phyloP scores from a whole-genome alignment of 2,113 vertebrate genomes.

The Oryctolagus cuniculus region DNA sequence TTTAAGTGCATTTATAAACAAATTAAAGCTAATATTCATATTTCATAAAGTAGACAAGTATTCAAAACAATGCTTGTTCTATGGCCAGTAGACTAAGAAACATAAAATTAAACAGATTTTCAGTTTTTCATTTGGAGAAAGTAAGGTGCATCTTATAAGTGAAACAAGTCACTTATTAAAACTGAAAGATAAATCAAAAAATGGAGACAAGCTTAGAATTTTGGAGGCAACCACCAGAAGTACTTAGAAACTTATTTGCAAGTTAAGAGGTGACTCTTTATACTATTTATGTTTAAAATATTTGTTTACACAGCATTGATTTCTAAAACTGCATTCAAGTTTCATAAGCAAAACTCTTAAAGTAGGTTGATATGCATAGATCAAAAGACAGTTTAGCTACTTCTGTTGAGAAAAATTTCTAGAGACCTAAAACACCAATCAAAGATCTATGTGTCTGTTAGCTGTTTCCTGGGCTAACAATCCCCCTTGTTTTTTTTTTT shows the following conservation, averaged over 20 bases:
- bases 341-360: not conserved
- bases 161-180: not conserved
- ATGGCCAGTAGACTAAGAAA: not conserved
- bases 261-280: not conserved
- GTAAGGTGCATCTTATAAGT: not conserved
- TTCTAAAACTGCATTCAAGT: not conserved
- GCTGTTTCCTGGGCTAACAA: not conserved
- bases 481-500: not conserved
- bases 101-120: not conserved
- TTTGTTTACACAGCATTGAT: not conserved
- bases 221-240: not conserved
- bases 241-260: not conserved
- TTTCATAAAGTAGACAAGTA: not conserved
- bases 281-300: constrained; percentile 1
- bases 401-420: not conserved
- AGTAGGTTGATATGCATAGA: not conserved
- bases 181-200: not conserved
- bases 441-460: not conserved
- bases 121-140: not conserved
- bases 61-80: not conserved
- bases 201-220: not conserved
- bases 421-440: not conserved
- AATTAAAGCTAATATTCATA: not conserved
- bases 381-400: not conserved
- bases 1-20: constrained; percentile 6